Conservation (phyloP, 2,888 invertebrate species). For the Drosophila histrio region DNA sequence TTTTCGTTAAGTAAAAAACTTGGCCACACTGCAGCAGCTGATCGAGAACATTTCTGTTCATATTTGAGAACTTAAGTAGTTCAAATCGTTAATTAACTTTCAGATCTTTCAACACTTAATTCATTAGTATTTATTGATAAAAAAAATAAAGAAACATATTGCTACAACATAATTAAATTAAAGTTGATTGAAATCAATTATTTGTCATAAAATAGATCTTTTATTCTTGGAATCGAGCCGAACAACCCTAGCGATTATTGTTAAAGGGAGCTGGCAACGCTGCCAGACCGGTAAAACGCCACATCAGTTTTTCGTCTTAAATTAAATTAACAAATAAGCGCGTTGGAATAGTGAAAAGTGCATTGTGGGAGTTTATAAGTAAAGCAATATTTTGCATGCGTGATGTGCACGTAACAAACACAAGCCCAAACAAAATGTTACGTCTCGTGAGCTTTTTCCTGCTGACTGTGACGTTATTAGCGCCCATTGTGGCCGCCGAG, state of each 20-base stretch:
- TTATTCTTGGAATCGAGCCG: neutral
- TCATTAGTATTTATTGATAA: too few species aligned
- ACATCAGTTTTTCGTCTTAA: slow-evolving; percentile 78
- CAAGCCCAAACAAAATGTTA: slow-evolving; percentile 51
- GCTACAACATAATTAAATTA: too few species aligned
- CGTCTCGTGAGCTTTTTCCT: slow-evolving; percentile 50
- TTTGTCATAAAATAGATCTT: neutral
- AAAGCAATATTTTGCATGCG: slow-evolving; percentile 17
- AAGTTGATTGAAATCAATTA: neutral
- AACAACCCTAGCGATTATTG: neutral
- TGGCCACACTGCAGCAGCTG: too few species aligned
- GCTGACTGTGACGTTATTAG: slow-evolving; percentile 18
- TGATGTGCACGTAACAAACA: slow-evolving; percentile 48
- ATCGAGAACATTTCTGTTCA: too few species aligned
- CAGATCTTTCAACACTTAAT: too few species aligned
- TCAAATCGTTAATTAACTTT: too few species aligned
- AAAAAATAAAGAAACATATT: too few species aligned
- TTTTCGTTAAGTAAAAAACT: too few species aligned
- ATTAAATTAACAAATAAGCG: slow-evolving; percentile 64
- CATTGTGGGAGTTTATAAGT: neutral
- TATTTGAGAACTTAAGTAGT: too few species aligned
- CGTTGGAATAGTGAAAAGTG: slow-evolving; percentile 7
- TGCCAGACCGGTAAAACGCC: slow-evolving; percentile 72
- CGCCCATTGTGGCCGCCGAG: slow-evolving; percentile 29
- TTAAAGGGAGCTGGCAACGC: slow-evolving; percentile 37